phyloP scores from a whole-genome alignment of 2,888 invertebrate genomes.

The Neoitamus cyanurus region DNA sequence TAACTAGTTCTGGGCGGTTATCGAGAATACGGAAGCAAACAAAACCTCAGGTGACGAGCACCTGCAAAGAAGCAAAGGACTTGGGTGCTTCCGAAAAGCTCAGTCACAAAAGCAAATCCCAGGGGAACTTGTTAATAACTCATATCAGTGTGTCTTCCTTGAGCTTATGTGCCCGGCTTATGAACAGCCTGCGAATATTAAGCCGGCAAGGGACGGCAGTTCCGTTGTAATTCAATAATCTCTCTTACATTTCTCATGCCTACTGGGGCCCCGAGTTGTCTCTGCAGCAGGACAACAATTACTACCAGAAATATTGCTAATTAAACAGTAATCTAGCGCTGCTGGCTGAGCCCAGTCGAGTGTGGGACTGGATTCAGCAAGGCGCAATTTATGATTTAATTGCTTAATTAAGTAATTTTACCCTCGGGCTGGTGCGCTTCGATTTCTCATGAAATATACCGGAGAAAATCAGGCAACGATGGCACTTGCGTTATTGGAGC shows the following conservation, averaged over 20 bases:
- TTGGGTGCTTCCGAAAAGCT: not conserved
- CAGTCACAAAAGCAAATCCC: constrained; percentile 2
- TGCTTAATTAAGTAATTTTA: not conserved
- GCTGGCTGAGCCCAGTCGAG: not conserved
- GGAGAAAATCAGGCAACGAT: not conserved
- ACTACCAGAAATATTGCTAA: not conserved
- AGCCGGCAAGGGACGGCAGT: not conserved
- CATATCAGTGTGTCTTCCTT: not conserved
- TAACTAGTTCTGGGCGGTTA: not conserved
- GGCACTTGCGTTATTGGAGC: not conserved
- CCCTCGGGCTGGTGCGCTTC: not conserved
- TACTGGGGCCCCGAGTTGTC: not conserved
- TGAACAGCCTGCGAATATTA: not conserved
- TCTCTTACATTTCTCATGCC: not conserved
- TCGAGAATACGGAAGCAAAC: not conserved
- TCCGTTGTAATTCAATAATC: not conserved
- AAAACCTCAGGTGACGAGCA: not conserved
- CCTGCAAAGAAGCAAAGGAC: not conserved
- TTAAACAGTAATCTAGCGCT: not conserved
- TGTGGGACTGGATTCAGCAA: not conserved
- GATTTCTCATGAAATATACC: not conserved
- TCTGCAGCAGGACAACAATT: not conserved
- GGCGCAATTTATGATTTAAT: constrained; percentile 5
- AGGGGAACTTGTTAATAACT: constrained; percentile 16
- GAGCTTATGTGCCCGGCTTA: not conserved